phyloP scores from a whole-genome alignment of 2,797 vertebrate genomes.

The Semaprochilodus insignis region DNA sequence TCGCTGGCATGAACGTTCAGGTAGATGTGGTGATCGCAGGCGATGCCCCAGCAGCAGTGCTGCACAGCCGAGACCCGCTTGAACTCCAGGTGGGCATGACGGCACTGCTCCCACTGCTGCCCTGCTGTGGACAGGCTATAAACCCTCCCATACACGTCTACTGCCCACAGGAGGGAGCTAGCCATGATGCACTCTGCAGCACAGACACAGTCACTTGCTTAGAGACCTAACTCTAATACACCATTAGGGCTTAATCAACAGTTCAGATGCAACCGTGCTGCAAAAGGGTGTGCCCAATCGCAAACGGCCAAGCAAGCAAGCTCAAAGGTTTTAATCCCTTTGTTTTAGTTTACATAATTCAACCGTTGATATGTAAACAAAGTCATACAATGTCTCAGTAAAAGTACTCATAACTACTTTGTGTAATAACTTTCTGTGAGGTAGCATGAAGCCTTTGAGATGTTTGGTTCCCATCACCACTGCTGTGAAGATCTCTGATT shows the following conservation, averaged over 20 bases:
- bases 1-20: constrained; percentile 89
- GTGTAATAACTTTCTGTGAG: too few species aligned
- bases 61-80: constrained; percentile 87
- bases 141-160: constrained; percentile 91
- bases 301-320: too few species aligned
- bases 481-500: too few species aligned
- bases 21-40: constrained; percentile 91
- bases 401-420: too few species aligned
- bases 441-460: too few species aligned
- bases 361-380: too few species aligned
- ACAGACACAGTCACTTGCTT: constrained; percentile 12
- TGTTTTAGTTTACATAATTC: too few species aligned
- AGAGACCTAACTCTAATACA: neutral
- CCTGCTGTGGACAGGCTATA: constrained; percentile 89
- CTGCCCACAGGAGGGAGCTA: constrained; percentile 88
- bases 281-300: neutral
- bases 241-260: neutral
- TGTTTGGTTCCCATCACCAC: too few species aligned
- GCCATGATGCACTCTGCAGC: constrained; percentile 79
- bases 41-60: constrained; percentile 96
- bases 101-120: constrained; percentile 93
- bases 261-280: neutral
- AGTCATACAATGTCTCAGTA: too few species aligned
- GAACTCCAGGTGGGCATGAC: constrained; percentile 87
- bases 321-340: too few species aligned